phyloP scores from a whole-genome alignment of 2,797 vertebrate genomes.

The Natrix natrix region DNA sequence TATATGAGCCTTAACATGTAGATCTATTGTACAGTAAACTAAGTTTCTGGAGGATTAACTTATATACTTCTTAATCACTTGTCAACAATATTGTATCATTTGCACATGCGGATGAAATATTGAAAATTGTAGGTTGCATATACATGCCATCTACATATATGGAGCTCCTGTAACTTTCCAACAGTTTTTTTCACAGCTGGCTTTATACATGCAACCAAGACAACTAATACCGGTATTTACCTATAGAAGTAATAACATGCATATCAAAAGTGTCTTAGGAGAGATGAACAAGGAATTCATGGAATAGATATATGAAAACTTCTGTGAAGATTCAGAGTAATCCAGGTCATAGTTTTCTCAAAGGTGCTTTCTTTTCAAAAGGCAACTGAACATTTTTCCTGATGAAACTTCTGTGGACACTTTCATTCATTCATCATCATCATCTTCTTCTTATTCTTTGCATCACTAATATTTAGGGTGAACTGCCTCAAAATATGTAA shows the following conservation, averaged over 20 bases:
- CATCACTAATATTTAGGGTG: neutral
- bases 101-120: neutral
- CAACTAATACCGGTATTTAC: neutral
- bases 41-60: neutral
- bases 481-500: neutral
- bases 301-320: neutral
- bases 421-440: conserved; percentile 58
- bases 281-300: neutral
- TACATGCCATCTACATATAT: too few species aligned
- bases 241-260: too few species aligned
- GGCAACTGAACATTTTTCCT: neutral
- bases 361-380: neutral
- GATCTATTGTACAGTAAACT: neutral
- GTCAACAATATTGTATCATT: neutral
- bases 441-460: too few species aligned
- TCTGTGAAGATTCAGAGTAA: neutral
- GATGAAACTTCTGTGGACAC: conserved; percentile 59
- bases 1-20: neutral
- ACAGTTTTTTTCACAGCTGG: neutral
- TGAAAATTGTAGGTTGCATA: neutral
- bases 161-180: neutral
- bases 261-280: neutral
- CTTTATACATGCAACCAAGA: neutral
- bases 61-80: neutral
- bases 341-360: neutral